Conservation (phyloP, 2,797 vertebrate species). For the Halcyon leucocephala region DNA sequence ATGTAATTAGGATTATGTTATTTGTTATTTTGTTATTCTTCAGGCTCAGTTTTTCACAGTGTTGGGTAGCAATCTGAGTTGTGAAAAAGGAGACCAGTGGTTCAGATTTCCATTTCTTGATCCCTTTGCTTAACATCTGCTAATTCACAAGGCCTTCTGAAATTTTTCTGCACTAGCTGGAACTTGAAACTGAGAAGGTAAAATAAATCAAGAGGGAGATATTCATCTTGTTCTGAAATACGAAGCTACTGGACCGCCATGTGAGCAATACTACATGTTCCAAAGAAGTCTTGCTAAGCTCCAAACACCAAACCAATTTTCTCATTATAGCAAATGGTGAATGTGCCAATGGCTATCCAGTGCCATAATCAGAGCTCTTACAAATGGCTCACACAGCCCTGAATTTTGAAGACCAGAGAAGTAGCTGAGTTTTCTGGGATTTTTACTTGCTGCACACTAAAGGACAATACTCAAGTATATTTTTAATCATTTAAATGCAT, state of each 20-base stretch:
- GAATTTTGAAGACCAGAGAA: background rate
- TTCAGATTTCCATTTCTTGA: background rate
- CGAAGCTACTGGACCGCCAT: accelerated
- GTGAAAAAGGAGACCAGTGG: background rate
- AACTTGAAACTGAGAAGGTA: background rate
- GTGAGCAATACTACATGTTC: background rate
- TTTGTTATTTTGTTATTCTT: background rate
- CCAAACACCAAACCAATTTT: background rate
- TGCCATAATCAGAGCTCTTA: background rate
- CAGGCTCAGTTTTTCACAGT: background rate
- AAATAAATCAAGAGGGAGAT: background rate
- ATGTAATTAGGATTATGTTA: background rate
- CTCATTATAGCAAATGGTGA: background rate
- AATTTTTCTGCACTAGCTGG: background rate
- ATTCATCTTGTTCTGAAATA: background rate
- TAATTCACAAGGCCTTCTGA: background rate
- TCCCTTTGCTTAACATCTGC: background rate
- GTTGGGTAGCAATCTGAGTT: background rate
- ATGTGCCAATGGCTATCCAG: background rate
- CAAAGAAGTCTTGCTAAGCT: background rate
- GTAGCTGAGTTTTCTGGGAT: background rate
- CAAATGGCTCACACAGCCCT: background rate
- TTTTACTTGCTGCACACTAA: background rate
- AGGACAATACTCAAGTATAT: background rate
- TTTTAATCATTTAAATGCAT: background rate